Base-by-base conservation (phyloP, 2,888 invertebrate genomes). In the Ochropleura leucogaster region DNA sequence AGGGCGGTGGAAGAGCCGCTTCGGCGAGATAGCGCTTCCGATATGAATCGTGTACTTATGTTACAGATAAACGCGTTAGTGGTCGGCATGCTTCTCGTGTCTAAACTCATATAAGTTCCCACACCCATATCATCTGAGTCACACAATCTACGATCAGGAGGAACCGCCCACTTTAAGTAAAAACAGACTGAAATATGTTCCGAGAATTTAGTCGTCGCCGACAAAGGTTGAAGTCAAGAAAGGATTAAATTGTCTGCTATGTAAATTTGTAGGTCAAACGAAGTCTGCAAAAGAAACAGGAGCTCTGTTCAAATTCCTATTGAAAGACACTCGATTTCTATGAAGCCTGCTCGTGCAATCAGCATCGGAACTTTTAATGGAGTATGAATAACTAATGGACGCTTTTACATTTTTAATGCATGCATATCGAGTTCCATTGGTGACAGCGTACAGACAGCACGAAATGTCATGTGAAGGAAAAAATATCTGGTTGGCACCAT, bases 111-210 rank as follows among this genome's bases (percentile, higher is more conserved):
- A 90, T 90, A 89, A 91, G 92, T 95, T 94, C 95, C 93, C 94
- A 94, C 94, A 94, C 91, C 92, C 93, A 90, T 92, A 93, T 92
- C 92, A 91, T 92, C 93, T 94, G 94, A 94, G 89, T 94, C 94
- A 94, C 90, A 90, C 92, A 90, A 94, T 93, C 93, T 92, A 92
- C 90, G 90, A 93, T 92, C 93, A 89, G 88, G 80, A 86, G 89
- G 90, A 88, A 89, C 92, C 95, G 93, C 95, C 95, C 92, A 94
- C 94, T 94, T 91, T 80, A 91, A 90, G 90, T 92, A 92, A 93
- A 92, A 93, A 91, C 91, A 87, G 86, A 82, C 91, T 92, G 90
- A 92, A 90, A 91, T 91, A 91, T 90, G 89, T 93, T 93, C 90
- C 87, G 84, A 90, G 93, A 93, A 93, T 86, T 86, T 79, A 84